A percentile compares a stretch with the other conserved stretches of the same genome.
Conservation (phyloP, 2,888 invertebrate species). For the Diplazon laetatorius region DNA sequence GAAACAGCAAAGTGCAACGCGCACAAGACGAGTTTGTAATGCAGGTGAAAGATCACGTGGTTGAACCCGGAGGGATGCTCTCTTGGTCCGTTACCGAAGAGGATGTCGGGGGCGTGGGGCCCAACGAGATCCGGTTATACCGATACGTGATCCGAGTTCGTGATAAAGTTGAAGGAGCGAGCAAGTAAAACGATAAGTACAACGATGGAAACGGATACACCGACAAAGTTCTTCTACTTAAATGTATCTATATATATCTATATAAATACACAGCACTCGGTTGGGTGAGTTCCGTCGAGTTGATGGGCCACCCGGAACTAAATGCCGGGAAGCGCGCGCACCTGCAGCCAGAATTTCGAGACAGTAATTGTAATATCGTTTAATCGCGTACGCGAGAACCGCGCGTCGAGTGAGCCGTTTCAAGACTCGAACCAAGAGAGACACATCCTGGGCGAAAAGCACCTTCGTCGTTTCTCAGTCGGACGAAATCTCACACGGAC, state of each 20-base stretch:
- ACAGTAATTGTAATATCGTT: conserved; percentile 52
- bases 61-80: background rate
- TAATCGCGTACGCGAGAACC: conserved; percentile 38
- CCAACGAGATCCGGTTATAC: conserved; percentile 31
- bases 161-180: background rate
- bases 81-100: background rate
- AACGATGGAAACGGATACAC: conserved; percentile 14
- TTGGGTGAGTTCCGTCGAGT: conserved; percentile 1
- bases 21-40: background rate
- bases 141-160: conserved; percentile 49
- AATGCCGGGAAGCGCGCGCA: conserved; percentile 27
- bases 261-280: no score
- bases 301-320: conserved; percentile 26
- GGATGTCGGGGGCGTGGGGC: conserved; percentile 8
- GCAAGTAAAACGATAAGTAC: conserved; percentile 27
- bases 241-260: background rate
- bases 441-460: background rate
- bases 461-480: background rate
- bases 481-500: conserved; percentile 15
- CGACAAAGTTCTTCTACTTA: background rate
- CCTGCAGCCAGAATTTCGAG: background rate
- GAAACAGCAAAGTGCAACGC: conserved; percentile 2
- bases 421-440: background rate
- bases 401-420: conserved; percentile 15
- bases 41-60: conserved; percentile 24